Conservation (phyloP, 2,888 invertebrate genomes). For the Cerceris rybyensis region DNA sequence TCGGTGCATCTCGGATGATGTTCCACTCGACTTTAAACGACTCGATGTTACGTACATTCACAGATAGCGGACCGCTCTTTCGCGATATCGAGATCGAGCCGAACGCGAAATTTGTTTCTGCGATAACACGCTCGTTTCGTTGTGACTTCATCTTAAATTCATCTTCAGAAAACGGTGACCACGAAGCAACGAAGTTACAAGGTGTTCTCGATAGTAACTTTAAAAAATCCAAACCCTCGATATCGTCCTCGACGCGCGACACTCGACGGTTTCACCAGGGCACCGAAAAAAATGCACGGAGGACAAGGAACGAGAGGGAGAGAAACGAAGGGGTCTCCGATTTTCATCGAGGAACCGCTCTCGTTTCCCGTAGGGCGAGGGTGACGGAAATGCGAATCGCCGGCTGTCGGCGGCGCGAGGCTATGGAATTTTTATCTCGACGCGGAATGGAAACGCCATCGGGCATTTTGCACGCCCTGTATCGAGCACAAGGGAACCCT, state of each 20-base stretch:
- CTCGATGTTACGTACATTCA: conserved; percentile 14
- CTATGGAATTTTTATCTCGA: conserved; percentile 50
- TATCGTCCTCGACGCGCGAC: background rate
- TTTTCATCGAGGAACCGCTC: conserved; percentile 36
- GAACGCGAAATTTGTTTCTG: background rate
- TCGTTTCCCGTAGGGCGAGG: conserved; percentile 15
- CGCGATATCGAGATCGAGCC: conserved; percentile 2
- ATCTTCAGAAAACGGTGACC: background rate
- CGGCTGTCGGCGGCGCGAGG: conserved; percentile 25
- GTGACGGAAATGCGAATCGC: conserved; percentile 39
- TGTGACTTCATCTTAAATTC: background rate
- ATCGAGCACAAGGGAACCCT: conserved; percentile 54
- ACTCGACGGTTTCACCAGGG: background rate
- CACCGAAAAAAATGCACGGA: background rate
- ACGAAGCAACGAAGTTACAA: background rate
- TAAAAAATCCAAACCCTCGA: background rate
- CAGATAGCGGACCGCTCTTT: conserved; percentile 16
- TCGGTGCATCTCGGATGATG: conserved; percentile 40
- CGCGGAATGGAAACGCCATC: conserved; percentile 61
- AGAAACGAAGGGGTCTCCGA: conserved; percentile 14
- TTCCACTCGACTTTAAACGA: conserved; percentile 36
- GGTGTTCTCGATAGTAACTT: background rate
- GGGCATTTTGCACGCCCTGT: conserved; percentile 58
- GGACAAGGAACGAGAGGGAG: background rate
- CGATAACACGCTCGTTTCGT: background rate